phyloP scores from a whole-genome alignment of 2,113 vertebrate species.

The Etheostoma cragini region DNA sequence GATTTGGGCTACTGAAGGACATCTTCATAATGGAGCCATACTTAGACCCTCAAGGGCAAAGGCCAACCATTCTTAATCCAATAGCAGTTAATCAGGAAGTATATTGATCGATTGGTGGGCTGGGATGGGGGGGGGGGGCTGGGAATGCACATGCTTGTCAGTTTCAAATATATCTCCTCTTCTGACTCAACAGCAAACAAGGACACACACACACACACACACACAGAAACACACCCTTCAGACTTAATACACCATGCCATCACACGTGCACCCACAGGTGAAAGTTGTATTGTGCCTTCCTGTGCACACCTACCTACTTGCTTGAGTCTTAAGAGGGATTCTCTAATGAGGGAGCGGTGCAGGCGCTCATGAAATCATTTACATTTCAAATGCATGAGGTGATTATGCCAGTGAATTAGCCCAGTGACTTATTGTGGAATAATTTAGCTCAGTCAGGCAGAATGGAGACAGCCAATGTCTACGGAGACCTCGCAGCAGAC shows the following conservation, averaged over 20 bases:
- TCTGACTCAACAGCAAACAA: slow-evolving; percentile 19
- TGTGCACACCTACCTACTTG: slow-evolving; percentile 63
- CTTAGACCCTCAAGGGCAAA: slow-evolving; percentile 66
- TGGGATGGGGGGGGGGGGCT: neutral
- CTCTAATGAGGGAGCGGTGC: slow-evolving; percentile 73
- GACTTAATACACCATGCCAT: slow-evolving; percentile 17
- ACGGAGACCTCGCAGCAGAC: slow-evolving; percentile 57
- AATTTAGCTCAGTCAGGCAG: slow-evolving; percentile 79
- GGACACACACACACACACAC: slow-evolving; percentile 8
- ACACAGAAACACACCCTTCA: slow-evolving; percentile 13
- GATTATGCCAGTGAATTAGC: slow-evolving; percentile 86
- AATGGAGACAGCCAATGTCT: slow-evolving; percentile 77
- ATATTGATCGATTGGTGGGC: slow-evolving; percentile 41
- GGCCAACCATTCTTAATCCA: slow-evolving; percentile 47
- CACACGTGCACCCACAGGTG: slow-evolving; percentile 42
- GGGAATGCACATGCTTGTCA: slow-evolving; percentile 29
- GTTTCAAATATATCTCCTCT: neutral
- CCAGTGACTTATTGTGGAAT: slow-evolving; percentile 82
- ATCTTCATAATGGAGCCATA: slow-evolving; percentile 52
- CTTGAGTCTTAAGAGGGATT: slow-evolving; percentile 73
- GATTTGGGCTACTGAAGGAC: slow-evolving; percentile 53
- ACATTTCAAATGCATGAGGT: slow-evolving; percentile 85
- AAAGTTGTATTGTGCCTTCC: slow-evolving; percentile 51
- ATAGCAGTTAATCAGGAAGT: slow-evolving; percentile 60
- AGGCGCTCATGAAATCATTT: slow-evolving; percentile 80